Percentiles rank a stretch among this genome's conserved stretches.
phyloP scores from a whole-genome alignment of 1,140 invertebrate genomes.

The Achatina immaculata region DNA sequence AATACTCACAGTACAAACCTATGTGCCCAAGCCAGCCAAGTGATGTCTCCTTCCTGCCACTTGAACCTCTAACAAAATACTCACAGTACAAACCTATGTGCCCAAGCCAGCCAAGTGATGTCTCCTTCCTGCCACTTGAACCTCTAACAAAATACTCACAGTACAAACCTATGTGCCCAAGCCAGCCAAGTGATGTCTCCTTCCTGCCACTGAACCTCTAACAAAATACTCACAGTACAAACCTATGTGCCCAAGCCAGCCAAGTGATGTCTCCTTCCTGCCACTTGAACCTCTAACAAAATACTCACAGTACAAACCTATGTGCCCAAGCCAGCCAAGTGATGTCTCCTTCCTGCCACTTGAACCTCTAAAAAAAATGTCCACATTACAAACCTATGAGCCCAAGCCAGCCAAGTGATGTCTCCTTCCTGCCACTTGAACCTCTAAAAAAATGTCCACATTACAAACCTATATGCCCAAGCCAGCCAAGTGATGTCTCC shows the following conservation, averaged over 20 bases:
- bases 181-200: slow-evolving; percentile 68
- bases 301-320: slow-evolving; percentile 48
- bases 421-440: no score
- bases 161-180: slow-evolving; percentile 65
- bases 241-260: slow-evolving; percentile 69
- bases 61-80: background rate
- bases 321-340: slow-evolving; percentile 70
- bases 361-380: no score
- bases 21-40: slow-evolving; percentile 69
- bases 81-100: slow-evolving; percentile 56
- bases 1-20: no score
- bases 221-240: no score
- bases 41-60: slow-evolving; percentile 69
- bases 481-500: slow-evolving; percentile 69
- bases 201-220: no score
- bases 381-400: slow-evolving; percentile 64
- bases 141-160: background rate
- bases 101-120: slow-evolving; percentile 69
- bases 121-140: slow-evolving; percentile 70
- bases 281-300: slow-evolving; percentile 57
- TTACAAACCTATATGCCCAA: slow-evolving; percentile 67
- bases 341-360: slow-evolving; percentile 68
- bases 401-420: no score
- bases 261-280: slow-evolving; percentile 68
- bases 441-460: no score